Evolutionary conservation across 2,797 vertebrate genomes (phyloP).

Genomic region (Oryzias sinensis): DNA sequence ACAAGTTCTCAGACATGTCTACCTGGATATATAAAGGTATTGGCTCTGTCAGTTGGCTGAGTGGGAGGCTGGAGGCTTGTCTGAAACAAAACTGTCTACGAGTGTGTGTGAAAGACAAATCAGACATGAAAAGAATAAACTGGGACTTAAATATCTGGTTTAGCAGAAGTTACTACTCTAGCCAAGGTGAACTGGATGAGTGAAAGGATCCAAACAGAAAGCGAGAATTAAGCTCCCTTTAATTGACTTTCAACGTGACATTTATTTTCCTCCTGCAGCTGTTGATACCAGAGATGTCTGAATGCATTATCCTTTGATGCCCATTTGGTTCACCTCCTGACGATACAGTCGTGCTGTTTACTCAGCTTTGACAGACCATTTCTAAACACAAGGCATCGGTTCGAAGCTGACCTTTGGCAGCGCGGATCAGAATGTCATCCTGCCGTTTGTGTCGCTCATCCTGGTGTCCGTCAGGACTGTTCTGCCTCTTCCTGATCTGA

Average conservation of each 20-base stretch:
- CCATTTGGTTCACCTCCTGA: constrained; percentile 43
- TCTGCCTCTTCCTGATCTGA: constrained; percentile 40
- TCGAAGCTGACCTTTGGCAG: constrained; percentile 68
- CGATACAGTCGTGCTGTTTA: constrained; percentile 43
- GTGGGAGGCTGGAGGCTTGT: too few species aligned
- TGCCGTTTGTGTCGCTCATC: constrained; percentile 34
- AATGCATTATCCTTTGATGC: constrained; percentile 30
- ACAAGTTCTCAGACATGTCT: too few species aligned
- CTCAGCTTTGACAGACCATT: constrained; percentile 47
- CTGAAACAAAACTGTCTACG: too few species aligned
- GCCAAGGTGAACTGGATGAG: too few species aligned
- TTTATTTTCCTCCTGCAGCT: constrained; percentile 46
- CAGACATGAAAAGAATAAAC: too few species aligned
- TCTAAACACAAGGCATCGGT: constrained; percentile 53
- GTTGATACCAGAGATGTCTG: constrained; percentile 39
- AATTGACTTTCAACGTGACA: constrained; percentile 30
- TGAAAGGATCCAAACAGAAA: too few species aligned
- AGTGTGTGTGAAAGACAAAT: too few species aligned
- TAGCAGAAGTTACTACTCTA: too few species aligned
- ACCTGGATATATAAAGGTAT: too few species aligned
- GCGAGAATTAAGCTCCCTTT: constrained; percentile 24
- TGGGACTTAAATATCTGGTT: too few species aligned
- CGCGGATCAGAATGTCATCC: constrained; percentile 32
- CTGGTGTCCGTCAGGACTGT: constrained; percentile 36
- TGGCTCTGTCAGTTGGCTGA: too few species aligned